phyloP scores from a whole-genome alignment of 2,888 invertebrate species.

The Rotaria macrura region DNA sequence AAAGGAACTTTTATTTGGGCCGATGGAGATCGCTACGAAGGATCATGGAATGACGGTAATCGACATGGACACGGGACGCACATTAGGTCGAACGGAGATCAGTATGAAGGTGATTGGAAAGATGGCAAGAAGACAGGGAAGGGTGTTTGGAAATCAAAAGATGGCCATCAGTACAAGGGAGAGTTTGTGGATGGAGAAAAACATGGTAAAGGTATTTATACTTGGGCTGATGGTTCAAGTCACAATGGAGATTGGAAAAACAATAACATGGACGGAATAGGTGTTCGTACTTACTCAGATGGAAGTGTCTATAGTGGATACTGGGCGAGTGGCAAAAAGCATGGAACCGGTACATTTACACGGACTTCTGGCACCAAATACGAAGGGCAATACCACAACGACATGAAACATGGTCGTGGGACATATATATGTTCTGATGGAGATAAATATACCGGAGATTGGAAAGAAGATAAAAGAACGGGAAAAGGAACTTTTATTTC shows the following conservation, averaged over 20 bases:
- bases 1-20: constrained; percentile 20
- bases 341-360: constrained; percentile 10
- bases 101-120: constrained; percentile 20
- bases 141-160: background rate
- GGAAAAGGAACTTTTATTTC: constrained; percentile 20
- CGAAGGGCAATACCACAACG: constrained; percentile 9
- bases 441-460: background rate
- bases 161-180: constrained; percentile 17
- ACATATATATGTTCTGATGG: background rate
- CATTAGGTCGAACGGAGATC: background rate
- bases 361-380: constrained; percentile 16
- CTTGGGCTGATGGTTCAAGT: constrained; percentile 20
- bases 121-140: constrained; percentile 15
- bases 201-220: constrained; percentile 22
- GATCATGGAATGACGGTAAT: background rate
- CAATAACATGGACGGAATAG: no score
- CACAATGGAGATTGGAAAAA: background rate
- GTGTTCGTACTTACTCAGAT: background rate
- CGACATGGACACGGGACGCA: background rate
- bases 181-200: background rate
- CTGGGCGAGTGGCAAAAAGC: constrained; percentile 5
- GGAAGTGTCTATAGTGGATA: constrained; percentile 12
- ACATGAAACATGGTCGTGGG: constrained; percentile 21
- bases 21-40: background rate
- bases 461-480: background rate